Evolutionary conservation across 2,113 vertebrate species (phyloP), one percentile per base, ranked within the genome.

Genomic region (Sminthopsis crassicaudata): DNA sequence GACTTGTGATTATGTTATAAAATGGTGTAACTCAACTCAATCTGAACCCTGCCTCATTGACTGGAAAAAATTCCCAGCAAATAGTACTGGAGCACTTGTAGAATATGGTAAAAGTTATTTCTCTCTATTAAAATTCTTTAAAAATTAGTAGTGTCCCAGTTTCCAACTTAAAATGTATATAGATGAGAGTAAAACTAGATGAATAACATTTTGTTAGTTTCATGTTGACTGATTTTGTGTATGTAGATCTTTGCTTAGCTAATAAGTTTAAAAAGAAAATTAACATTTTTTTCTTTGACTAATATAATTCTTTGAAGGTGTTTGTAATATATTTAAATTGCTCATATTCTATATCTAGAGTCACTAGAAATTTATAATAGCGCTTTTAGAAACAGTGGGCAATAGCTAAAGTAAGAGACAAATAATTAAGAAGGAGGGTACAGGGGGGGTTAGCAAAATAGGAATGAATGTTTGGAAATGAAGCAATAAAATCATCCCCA

Each of bases 1-100:
- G 96, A 98, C 98, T 27, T 99, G 99, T 48, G 98, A 98, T 94
- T 99, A 99, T 2, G 92, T 98, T 12, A 96, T 99, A 89, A 98
- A 98, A 55, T 99, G 98, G 99, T 98, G 98, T 94, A 97, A 97
- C 93, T 97, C 98, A 0, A 97, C 97, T 76, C 96, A 23, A 12
- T 94, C 97, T 60, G 95, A 98, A 57, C 97, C 97, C 3, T 98
- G 98, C 96, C 97, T 67, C 8, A 96, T 98, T 93, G 97, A 98
- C 94, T 99, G 99, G 99, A 98, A 98, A 95, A 99, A 98, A 46
- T 98, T 98, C 92, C 96, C 98, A 88, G 97, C 98, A 53, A 96
- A 97, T 95, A 96, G 95, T 96, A 98, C 98, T 27, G 96, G 98
- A 94, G 96, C 97, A 50, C 23, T 98, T 30, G 98, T 99, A 93